A percentile compares a stretch with the other conserved stretches of the same genome.
Conservation (phyloP, 2,797 vertebrate species). For the Triplophysa yarkandensis region DNA sequence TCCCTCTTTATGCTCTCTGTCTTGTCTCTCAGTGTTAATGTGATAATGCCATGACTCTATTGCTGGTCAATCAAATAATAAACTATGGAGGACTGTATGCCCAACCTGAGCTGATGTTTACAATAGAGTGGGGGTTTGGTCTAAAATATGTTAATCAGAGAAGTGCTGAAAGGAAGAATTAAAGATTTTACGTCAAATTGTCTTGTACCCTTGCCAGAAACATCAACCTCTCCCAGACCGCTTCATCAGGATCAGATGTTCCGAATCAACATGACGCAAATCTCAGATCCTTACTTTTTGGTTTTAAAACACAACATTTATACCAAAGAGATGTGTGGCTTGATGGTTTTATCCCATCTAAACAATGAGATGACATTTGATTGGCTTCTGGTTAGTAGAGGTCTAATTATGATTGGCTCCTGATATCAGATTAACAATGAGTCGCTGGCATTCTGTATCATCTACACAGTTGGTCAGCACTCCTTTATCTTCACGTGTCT, state of each 20-base stretch:
- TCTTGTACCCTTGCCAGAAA: slow-evolving; percentile 15
- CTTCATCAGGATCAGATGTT: not conserved
- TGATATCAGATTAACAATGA: slow-evolving; percentile 24
- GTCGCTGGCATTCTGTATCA: slow-evolving; percentile 31
- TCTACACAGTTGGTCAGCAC: slow-evolving; percentile 41
- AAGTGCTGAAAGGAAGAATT: slow-evolving; percentile 41
- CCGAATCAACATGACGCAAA: not conserved
- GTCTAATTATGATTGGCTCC: slow-evolving; percentile 40
- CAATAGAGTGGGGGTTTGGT: not conserved
- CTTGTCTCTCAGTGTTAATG: slow-evolving; percentile 17
- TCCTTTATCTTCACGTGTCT: slow-evolving; percentile 45
- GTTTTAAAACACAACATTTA: not conserved
- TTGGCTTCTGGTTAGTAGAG: slow-evolving; percentile 30
- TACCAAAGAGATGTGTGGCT: slow-evolving; percentile 11
- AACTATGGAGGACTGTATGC: slow-evolving; percentile 28
- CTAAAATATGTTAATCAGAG: slow-evolving; percentile 40
- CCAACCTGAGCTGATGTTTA: slow-evolving; percentile 44
- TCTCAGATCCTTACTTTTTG: not conserved
- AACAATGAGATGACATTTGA: slow-evolving; percentile 32
- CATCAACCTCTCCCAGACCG: slow-evolving; percentile 9
- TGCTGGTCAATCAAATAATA: slow-evolving; percentile 43
- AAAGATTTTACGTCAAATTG: slow-evolving; percentile 42
- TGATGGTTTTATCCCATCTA: slow-evolving; percentile 26
- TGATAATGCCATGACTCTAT: slow-evolving; percentile 40
- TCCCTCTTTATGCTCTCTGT: slow-evolving; percentile 10